phyloP scores from a whole-genome alignment of 2,888 invertebrate genomes.

The Elmis aenea region DNA sequence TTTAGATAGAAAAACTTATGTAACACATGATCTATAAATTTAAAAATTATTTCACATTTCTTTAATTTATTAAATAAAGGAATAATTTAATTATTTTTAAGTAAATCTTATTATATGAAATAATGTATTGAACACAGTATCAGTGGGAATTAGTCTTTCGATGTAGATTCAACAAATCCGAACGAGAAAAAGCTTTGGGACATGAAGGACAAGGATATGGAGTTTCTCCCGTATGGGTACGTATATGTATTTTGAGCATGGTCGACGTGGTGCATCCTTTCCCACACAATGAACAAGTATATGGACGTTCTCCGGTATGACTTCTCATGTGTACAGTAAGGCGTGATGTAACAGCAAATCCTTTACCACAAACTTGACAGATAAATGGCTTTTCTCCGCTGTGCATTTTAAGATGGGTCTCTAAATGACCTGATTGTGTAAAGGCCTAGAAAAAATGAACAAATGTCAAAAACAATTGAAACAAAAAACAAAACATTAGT shows the following conservation, averaged over 20 bases:
- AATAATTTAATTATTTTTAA: no score
- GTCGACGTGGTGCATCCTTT: slow-evolving; percentile 30
- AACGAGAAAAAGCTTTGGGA: slow-evolving; percentile 27
- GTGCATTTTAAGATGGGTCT: slow-evolving; percentile 22
- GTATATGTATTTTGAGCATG: slow-evolving; percentile 27
- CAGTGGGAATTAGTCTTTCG: slow-evolving; percentile 29
- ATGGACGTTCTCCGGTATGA: slow-evolving; percentile 30
- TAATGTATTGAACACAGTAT: no score
- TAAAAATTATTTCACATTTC: no score
- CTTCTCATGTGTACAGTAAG: slow-evolving; percentile 28
- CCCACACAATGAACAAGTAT: slow-evolving; percentile 26
- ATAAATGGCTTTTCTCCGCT: slow-evolving; percentile 24
- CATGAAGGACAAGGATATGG: slow-evolving; percentile 27
- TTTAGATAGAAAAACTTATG: no score
- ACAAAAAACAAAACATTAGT: no score
- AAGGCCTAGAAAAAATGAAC: slow-evolving; percentile 18
- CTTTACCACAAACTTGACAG: slow-evolving; percentile 27
- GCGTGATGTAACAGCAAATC: slow-evolving; percentile 26
- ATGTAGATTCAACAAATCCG: slow-evolving; percentile 27
- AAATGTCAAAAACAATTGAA: slow-evolving; percentile 1
- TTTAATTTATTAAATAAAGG: no score
- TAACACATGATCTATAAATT: no score
- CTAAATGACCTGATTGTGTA: slow-evolving; percentile 22
- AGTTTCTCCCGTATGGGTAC: slow-evolving; percentile 31
- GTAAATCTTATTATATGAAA: no score